These are phyloP conservation scores for Rhabdomys dilectus DNA, from an alignment of 2,113 vertebrate species.

Conservation along the genomic window DNA sequence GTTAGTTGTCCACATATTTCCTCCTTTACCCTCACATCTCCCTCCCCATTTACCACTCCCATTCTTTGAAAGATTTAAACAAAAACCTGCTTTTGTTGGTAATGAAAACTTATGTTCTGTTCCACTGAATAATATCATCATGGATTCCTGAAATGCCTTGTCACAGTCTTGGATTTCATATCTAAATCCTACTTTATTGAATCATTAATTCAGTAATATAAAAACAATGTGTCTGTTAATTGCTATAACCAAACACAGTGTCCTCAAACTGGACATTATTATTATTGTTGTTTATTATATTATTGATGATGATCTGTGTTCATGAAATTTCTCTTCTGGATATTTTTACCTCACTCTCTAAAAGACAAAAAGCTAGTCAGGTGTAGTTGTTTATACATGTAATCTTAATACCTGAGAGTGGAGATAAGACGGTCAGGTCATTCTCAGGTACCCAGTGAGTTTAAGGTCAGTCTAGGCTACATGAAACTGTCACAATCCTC, in stretches of 20 bases:
- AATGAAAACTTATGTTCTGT: neutral
- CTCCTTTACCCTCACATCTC: neutral
- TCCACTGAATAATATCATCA: neutral
- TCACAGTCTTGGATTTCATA: neutral
- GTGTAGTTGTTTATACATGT: neutral
- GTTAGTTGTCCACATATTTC: neutral
- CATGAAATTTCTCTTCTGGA: neutral
- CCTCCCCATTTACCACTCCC: neutral
- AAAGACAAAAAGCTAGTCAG: neutral
- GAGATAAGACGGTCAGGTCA: too few relatives aligned
- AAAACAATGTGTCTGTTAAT: neutral
- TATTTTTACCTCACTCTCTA: slow-evolving; percentile 20
- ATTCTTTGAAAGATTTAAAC: slow-evolving; percentile 23
- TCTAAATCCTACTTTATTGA: slow-evolving; percentile 36
- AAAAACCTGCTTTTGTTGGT: neutral
- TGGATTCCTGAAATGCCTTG: neutral
- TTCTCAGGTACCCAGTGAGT: neutral
- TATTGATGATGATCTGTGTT: neutral
- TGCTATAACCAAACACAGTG: neutral
- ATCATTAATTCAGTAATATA: neutral
- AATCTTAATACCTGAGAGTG: neutral
- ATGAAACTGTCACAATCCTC: neutral
- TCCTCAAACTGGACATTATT: neutral
- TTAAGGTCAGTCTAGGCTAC: neutral
- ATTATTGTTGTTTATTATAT: neutral